Base-by-base conservation (phyloP, 2,113 vertebrate genomes). In the Noturus placidus region DNA sequence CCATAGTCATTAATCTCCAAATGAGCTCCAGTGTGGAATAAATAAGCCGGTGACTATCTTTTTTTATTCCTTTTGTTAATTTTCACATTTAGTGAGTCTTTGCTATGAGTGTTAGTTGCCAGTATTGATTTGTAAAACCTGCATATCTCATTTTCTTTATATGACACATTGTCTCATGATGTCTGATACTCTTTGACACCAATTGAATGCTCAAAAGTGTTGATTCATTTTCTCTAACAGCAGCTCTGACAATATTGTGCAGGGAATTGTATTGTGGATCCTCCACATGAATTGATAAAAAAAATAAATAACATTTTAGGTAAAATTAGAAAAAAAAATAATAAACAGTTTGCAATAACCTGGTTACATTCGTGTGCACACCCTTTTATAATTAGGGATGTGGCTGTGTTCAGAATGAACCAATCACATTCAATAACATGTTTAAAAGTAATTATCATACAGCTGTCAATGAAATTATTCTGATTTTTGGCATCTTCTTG, bases 1-100 rank as follows among this genome's bases (percentile, higher is more conserved):
- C 27, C 5, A 77, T 52, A 50, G 57, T 57, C 83, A 59, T 72
- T 86, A 54, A 86, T 83, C 69, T 85, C 78, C 30, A 83, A 59
- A 80, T 67, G 1, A 80, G 15, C 61, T 69, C 82, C 50, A 17
- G 35, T 54, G 33, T 70, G 52, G 27, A 63, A 59, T 57, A 57
- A 57, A 35, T 22, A 54, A 59, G 56, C 4, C 33, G 10, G 50
- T 54, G 50, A 54, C 27, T 15, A 2, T n/a, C 5, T 50, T 25
- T 25, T 25, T 10, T n/a, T n/a, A 78, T n/a, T 52, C 74, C 46
- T 78, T 78, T 6, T 15, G 13, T 52, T 52, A 25, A 77, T 77
- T 77, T 52, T 50, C 46, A 52, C 27, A 11, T 57, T 57, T 35
- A 57, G 33, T 20, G n/a, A 57, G n/a, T 11, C 78, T 57, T 5